Base-by-base conservation (phyloP, 64 coral and sea anemone species). In the Porites australiensis region DNA sequence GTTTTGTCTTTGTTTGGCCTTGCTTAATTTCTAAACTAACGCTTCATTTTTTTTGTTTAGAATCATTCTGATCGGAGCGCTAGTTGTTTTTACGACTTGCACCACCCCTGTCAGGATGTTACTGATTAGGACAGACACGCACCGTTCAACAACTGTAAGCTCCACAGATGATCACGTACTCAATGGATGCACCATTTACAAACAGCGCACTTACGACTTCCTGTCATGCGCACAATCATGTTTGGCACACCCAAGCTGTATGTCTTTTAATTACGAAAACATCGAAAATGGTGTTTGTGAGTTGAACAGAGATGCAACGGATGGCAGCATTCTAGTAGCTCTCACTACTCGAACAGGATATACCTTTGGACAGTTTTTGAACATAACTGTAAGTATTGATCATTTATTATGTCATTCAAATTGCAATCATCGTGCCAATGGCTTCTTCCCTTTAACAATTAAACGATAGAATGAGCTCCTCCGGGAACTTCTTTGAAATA, bases 161-260 rank as follows among this genome's bases (percentile, higher is more conserved):
- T 27, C 45, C 1, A 70, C 72, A 11, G 54, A 74, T 8, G 53
- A 66, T 53, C 66, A 63, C 47, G 72, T 68, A 50, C 79, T 92
- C 46, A 6, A 45, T 18, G 55, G 58, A 44, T 58, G 18, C 43
- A 53, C 60, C 20, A 79, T 92, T 53, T 16, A 74, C 57, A 76
- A 48, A 74, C 90, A 74, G 78, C 79, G 7, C 43, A 92, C 79
- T 64, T 58, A 37, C 58, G 69, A 71, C 18, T 64, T 76, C 18
- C 52, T 86, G 55, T 27, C 90, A 85, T 92, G 90, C 80, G 90
- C 90, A 16, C 90, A 92, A 11, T 50, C 77, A n/a, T 92, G 90
- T 48, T 68, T 92, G 68, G 15, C 46, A 19, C 82, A 6, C 0
- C 68, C 51, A 12, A 74, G n/a, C 0, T 92, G 90, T n/a, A 12